Conservation (phyloP, 2,113 vertebrate genomes). For the Zosterops borbonicus region DNA sequence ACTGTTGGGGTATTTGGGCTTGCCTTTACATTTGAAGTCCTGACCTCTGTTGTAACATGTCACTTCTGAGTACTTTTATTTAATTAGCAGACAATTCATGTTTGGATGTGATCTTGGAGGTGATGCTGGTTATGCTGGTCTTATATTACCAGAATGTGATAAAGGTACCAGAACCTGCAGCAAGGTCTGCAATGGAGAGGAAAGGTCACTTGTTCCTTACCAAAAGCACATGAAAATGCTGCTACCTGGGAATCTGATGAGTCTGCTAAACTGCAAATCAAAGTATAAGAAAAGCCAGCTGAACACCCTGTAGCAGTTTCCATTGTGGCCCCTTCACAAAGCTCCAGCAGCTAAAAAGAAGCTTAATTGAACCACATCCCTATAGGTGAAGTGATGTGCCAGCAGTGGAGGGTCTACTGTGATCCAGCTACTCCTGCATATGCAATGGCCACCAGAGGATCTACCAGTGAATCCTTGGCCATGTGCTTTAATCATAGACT, state of each 20-base stretch:
- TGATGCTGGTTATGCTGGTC: neutral
- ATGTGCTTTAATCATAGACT: neutral
- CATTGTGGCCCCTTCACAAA: neutral
- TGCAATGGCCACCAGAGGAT: neutral
- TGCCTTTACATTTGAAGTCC: neutral
- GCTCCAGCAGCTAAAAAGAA: neutral
- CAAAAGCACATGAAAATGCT: neutral
- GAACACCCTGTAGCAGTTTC: neutral
- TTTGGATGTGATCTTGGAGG: neutral
- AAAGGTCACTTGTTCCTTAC: neutral
- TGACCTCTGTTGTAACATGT: neutral
- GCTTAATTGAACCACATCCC: neutral
- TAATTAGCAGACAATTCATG: neutral
- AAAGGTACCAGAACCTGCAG: neutral
- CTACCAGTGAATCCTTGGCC: neutral
- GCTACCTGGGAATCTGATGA: neutral
- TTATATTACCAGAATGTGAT: neutral
- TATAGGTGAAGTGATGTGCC: neutral
- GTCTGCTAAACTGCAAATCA: neutral
- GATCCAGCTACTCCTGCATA: neutral
- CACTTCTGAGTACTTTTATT: neutral
- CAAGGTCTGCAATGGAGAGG: neutral
- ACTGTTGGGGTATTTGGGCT: neutral
- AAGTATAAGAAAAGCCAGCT: neutral
- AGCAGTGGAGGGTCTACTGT: neutral